Evolutionary conservation across 2,113 vertebrate species (phyloP).

Genomic region (Candoia aspera): DNA sequence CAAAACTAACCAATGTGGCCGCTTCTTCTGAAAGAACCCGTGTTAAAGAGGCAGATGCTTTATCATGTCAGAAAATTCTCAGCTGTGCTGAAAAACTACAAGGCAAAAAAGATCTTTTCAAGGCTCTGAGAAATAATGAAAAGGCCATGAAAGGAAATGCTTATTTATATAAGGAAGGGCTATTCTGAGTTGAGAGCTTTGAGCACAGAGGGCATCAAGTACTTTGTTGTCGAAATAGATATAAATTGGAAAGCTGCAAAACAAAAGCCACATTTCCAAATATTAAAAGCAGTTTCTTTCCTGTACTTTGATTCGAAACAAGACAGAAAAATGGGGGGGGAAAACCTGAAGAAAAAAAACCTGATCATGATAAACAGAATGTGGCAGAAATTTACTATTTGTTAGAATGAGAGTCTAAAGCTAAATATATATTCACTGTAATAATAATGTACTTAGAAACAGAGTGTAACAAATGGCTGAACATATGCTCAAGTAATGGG

Average conservation of each 20-base stretch:
- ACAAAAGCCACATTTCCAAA: background rate
- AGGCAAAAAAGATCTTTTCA: background rate
- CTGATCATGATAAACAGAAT: slow-evolving; percentile 27
- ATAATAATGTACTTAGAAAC: slow-evolving; percentile 32
- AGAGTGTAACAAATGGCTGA: slow-evolving; percentile 16
- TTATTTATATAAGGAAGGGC: background rate
- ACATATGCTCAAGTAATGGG: slow-evolving; percentile 29
- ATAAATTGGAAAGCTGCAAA: slow-evolving; percentile 35
- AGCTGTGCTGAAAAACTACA: slow-evolving; percentile 7
- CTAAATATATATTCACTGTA: slow-evolving; percentile 3
- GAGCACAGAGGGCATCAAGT: background rate
- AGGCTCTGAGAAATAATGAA: slow-evolving; percentile 28
- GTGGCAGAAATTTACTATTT: slow-evolving; percentile 29
- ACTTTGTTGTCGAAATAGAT: slow-evolving; percentile 11
- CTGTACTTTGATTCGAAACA: background rate
- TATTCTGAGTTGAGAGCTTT: background rate
- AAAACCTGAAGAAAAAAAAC: slow-evolving; percentile 22
- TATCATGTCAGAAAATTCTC: slow-evolving; percentile 28
- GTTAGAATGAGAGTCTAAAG: slow-evolving; percentile 28
- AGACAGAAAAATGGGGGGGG: background rate
- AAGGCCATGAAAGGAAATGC: background rate
- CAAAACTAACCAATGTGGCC: slow-evolving; percentile 12
- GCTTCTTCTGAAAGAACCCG: background rate
- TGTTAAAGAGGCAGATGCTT: slow-evolving; percentile 14
- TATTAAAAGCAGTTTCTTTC: slow-evolving; percentile 24